Conservation (phyloP, 2,113 vertebrate species). For the Ahaetulla prasina region DNA sequence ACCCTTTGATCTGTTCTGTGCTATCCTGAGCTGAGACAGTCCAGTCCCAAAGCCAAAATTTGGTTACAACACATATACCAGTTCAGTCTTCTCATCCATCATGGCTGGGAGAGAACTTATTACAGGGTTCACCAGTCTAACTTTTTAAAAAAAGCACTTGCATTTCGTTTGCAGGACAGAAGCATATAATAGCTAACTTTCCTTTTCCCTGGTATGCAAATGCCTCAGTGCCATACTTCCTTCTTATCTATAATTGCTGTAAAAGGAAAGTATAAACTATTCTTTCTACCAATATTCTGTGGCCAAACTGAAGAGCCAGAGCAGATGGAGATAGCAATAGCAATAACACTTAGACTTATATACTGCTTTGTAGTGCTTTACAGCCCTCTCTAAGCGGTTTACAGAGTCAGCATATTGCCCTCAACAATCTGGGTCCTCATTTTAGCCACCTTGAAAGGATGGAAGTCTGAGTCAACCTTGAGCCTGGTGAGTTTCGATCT, state of each 20-base stretch:
- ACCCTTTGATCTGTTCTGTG: background rate
- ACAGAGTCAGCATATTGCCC: too few relatives aligned
- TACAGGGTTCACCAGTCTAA: background rate
- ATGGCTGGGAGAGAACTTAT: background rate
- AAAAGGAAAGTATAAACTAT: too few relatives aligned
- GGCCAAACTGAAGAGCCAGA: too few relatives aligned
- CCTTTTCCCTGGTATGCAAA: background rate
- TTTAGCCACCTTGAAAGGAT: too few relatives aligned
- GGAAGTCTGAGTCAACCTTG: too few relatives aligned
- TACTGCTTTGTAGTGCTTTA: too few relatives aligned
- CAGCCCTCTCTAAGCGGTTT: too few relatives aligned
- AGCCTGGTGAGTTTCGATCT: too few relatives aligned
- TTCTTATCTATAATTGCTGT: background rate
- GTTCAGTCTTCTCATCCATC: background rate
- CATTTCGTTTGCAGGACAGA: background rate
- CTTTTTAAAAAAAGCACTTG: background rate
- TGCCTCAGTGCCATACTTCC: background rate
- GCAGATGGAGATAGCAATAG: too few relatives aligned
- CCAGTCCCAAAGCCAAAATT: background rate
- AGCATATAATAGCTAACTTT: background rate
- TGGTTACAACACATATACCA: background rate
- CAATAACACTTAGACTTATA: too few relatives aligned
- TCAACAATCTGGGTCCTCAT: too few relatives aligned
- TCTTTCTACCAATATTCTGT: too few relatives aligned
- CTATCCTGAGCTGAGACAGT: background rate